Evolutionary conservation across 1,140 invertebrate genomes (phyloP).

Genomic region (Drosophila ficusphila): DNA sequence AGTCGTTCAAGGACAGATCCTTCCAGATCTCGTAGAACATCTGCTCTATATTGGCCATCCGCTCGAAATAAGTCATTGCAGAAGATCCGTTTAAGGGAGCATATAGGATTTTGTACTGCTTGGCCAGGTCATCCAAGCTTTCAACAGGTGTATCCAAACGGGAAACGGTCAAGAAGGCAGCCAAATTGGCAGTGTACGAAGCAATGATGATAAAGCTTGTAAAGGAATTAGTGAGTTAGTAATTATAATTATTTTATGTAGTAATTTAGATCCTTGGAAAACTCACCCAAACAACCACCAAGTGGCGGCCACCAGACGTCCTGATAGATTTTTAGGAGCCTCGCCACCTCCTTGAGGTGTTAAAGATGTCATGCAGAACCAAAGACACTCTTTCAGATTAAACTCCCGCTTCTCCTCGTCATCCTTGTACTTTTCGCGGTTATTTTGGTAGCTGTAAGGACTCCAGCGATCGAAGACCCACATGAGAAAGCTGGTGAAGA

Average conservation of each 20-base stretch:
- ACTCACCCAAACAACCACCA: constrained; percentile 97
- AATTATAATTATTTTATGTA: neutral
- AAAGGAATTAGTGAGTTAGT: constrained; percentile 22
- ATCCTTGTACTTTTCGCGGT: constrained; percentile 95
- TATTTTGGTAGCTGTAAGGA: constrained; percentile 98
- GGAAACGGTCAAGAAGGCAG: constrained; percentile 97
- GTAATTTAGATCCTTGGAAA: neutral
- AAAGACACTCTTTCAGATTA: constrained; percentile 97
- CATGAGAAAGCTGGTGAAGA: constrained; percentile 97
- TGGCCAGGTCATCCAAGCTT: constrained; percentile 95
- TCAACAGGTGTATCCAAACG: constrained; percentile 96
- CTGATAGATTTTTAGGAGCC: constrained; percentile 97
- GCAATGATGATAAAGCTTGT: constrained; percentile 97
- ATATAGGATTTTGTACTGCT: constrained; percentile 98
- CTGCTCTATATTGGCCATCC: constrained; percentile 98
- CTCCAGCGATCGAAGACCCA: constrained; percentile 98
- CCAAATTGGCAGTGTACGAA: constrained; percentile 98
- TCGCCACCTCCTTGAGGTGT: constrained; percentile 95
- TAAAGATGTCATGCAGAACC: constrained; percentile 99
- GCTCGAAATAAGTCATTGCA: constrained; percentile 96
- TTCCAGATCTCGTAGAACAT: constrained; percentile 99
- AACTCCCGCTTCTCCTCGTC: constrained; percentile 98
- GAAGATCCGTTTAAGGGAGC: constrained; percentile 92
- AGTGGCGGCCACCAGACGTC: constrained; percentile 95
- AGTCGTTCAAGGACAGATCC: constrained; percentile 98